Evolutionary conservation across 2,888 invertebrate species (phyloP).

Genomic region (Drosophila emarginata): DNA sequence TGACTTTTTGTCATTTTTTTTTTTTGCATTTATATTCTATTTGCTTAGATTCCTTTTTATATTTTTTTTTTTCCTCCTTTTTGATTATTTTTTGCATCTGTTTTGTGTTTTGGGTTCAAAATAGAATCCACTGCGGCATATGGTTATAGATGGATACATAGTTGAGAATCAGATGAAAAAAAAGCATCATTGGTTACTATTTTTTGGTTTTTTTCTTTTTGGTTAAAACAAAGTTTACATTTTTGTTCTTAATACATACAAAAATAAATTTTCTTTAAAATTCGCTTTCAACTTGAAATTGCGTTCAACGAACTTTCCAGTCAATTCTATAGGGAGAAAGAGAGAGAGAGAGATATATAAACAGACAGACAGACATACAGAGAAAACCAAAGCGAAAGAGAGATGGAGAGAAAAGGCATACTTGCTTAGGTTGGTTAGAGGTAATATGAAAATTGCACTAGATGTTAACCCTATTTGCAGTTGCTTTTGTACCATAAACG

Average conservation of each 20-base stretch:
- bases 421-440: slow-evolving; percentile 10
- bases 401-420: slow-evolving; percentile 6
- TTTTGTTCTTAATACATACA: slow-evolving; percentile 3
- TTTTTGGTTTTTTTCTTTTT: not conserved
- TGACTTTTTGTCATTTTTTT: not conserved
- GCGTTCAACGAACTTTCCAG: slow-evolving; percentile 66
- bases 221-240: not conserved
- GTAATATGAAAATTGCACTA: slow-evolving; percentile 75
- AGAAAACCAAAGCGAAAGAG: not conserved
- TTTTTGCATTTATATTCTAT: not conserved
- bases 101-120: not conserved
- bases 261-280: slow-evolving; percentile 28
- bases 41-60: not conserved
- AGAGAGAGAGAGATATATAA: not conserved
- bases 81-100: not conserved
- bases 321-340: not conserved
- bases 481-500: slow-evolving; percentile 74
- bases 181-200: not conserved
- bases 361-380: too few species aligned
- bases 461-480: slow-evolving; percentile 74
- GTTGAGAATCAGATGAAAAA: not conserved
- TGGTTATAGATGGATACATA: not conserved
- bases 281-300: slow-evolving; percentile 48
- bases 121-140: slow-evolving; percentile 1
- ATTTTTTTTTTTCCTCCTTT: not conserved